phyloP scores from a whole-genome alignment of 64 coral and sea anemone species.

The Montipora cactus region DNA sequence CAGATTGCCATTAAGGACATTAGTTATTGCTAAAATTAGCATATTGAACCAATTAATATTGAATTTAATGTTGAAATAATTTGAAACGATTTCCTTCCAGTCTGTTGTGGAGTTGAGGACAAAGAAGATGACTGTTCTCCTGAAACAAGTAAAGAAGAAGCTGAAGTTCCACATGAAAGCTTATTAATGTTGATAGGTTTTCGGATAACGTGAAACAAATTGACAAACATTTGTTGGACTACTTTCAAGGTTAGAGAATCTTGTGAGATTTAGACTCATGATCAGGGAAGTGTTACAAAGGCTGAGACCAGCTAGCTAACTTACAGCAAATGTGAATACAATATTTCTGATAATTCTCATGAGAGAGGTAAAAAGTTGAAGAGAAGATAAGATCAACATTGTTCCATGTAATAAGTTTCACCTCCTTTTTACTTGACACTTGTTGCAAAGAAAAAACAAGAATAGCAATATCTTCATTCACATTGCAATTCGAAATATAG shows the following conservation, averaged over 20 bases:
- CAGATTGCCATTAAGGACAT: neutral
- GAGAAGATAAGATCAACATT: no score
- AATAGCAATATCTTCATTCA: no score
- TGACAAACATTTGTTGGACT: neutral
- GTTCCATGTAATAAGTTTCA: no score
- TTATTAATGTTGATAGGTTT: neutral
- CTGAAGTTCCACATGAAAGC: neutral
- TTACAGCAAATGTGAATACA: no score
- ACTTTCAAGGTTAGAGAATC: neutral
- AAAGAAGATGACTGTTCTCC: neutral
- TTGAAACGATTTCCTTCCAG: neutral
- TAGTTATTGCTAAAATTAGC: neutral
- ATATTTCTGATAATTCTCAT: no score
- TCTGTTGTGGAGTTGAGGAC: neutral
- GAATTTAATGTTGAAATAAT: neutral
- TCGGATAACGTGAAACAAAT: neutral
- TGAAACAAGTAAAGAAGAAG: neutral
- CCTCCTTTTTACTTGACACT: no score
- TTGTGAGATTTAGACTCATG: neutral
- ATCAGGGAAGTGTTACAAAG: neutral
- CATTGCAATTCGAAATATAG: no score
- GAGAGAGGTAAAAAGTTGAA: no score
- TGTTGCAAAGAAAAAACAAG: no score
- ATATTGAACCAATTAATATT: neutral
- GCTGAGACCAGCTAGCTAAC: no score